Conservation (phyloP, 2,797 vertebrate genomes). For the Anabas testudineus region DNA sequence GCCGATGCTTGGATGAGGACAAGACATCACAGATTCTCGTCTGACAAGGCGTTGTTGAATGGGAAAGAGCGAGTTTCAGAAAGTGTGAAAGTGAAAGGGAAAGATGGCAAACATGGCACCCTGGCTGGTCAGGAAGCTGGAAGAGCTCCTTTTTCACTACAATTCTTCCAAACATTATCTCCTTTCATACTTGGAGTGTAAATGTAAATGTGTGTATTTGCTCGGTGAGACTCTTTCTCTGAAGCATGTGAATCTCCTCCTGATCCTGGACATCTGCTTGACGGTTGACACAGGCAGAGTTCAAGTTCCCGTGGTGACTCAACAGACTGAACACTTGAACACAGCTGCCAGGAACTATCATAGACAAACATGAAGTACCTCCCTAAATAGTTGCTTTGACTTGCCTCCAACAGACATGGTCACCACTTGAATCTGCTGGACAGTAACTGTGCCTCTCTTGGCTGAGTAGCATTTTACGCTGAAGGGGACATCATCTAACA, state of each 20-base stretch:
- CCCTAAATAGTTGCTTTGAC: constrained; percentile 72
- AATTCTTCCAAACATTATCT: constrained; percentile 22
- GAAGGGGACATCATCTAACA: constrained; percentile 59
- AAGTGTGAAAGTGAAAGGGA: constrained; percentile 23
- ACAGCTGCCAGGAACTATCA: constrained; percentile 70
- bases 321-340: constrained; percentile 64
- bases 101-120: constrained; percentile 9
- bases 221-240: constrained; percentile 19
- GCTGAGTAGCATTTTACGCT: constrained; percentile 52
- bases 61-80: constrained; percentile 28
- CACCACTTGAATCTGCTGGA: constrained; percentile 66
- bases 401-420: constrained; percentile 58
- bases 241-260: constrained; percentile 30
- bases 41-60: constrained; percentile 36
- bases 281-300: constrained; percentile 62
- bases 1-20: constrained; percentile 27
- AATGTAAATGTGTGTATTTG: constrained; percentile 4
- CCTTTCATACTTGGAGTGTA: background rate
- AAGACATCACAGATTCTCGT: constrained; percentile 37
- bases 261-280: constrained; percentile 70
- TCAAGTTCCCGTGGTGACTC: constrained; percentile 58
- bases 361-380: constrained; percentile 62
- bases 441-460: constrained; percentile 48
- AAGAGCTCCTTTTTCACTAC: constrained; percentile 11
- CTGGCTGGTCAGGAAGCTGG: constrained; percentile 17